Evolutionary conservation across 2,888 invertebrate species (phyloP).

Genomic region (Heliconius sara): DNA sequence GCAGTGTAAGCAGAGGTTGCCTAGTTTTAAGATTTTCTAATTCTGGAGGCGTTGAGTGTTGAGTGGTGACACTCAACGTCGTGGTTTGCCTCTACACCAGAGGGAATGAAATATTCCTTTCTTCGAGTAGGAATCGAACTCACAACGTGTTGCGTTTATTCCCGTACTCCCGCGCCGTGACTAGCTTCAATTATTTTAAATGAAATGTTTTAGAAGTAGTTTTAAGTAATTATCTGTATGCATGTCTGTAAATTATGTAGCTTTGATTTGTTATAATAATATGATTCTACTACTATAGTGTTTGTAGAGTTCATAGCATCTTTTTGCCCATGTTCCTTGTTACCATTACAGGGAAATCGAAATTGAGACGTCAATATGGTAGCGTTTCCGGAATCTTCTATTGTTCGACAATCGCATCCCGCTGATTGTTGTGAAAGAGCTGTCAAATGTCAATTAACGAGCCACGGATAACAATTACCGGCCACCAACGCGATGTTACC

Average conservation of each 20-base stretch:
- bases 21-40: too few relatives aligned
- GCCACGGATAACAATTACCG: constrained; percentile 59
- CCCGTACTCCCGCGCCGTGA: too few relatives aligned
- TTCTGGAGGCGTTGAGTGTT: too few relatives aligned
- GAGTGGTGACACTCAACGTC: too few relatives aligned
- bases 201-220: too few relatives aligned
- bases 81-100: too few relatives aligned
- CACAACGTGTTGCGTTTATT: too few relatives aligned
- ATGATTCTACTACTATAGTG: neutral
- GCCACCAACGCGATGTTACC: constrained; percentile 57
- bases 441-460: constrained; percentile 76
- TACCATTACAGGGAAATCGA: constrained; percentile 60
- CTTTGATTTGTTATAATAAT: neutral
- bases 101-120: too few relatives aligned
- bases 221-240: neutral
- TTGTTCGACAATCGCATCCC: constrained; percentile 64
- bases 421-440: constrained; percentile 80
- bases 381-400: constrained; percentile 65
- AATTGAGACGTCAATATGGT: constrained; percentile 75
- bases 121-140: too few relatives aligned
- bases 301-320: neutral
- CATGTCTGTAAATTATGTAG: neutral
- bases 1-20: too few relatives aligned
- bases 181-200: too few relatives aligned
- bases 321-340: constrained; percentile 4